These are phyloP conservation scores for Periphyllus acericola DNA, from an alignment of 2,888 invertebrate genomes.

Conservation along the genomic window DNA sequence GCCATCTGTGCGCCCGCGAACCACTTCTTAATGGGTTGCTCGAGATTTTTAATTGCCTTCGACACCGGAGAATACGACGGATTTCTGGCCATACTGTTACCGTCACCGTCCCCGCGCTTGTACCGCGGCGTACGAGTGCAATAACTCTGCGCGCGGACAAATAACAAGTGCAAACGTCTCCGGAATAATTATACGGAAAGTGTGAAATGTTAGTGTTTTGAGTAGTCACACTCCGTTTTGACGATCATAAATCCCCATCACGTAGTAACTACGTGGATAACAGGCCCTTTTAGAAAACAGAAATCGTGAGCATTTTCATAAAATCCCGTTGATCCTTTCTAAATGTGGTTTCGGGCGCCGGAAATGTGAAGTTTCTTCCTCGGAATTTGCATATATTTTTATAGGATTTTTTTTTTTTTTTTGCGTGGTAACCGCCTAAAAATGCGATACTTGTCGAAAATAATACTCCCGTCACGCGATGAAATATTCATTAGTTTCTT, in stretches of 20 bases:
- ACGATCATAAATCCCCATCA: constrained; percentile 53
- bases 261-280: constrained; percentile 8
- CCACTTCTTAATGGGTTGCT: constrained; percentile 8
- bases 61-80: background rate
- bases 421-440: background rate
- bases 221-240: background rate
- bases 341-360: background rate
- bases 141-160: background rate
- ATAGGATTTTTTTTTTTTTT: background rate
- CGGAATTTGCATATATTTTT: constrained; percentile 34
- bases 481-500: constrained; percentile 50
- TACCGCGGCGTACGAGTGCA: too few species aligned
- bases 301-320: constrained; percentile 45
- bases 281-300: constrained; percentile 27
- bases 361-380: background rate
- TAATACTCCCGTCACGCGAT: constrained; percentile 15
- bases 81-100: constrained; percentile 50
- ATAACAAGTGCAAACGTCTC: constrained; percentile 44
- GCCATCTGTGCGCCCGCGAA: constrained; percentile 28
- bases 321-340: constrained; percentile 29
- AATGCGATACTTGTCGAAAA: constrained; percentile 38
- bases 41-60: constrained; percentile 27
- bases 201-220: constrained; percentile 38
- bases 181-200: constrained; percentile 39
- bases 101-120: background rate